Evolutionary conservation across 1,140 invertebrate species (phyloP).

Genomic region (Calycopis cecrops): DNA sequence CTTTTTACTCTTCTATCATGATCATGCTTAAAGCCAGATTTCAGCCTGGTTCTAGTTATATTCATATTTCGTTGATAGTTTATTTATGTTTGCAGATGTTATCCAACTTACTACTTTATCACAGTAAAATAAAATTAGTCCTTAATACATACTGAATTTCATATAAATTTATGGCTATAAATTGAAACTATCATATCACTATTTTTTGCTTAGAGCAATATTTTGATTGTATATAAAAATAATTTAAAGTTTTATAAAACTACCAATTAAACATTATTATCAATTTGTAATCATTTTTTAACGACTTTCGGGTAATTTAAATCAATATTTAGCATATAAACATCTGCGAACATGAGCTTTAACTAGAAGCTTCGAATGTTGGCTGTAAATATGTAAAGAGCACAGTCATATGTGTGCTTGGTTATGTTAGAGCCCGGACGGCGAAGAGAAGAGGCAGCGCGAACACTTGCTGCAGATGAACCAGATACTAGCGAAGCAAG

Average conservation of each 20-base stretch:
- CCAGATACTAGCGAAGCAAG: constrained; percentile 94
- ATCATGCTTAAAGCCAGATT: constrained; percentile 6
- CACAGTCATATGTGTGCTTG: constrained; percentile 52
- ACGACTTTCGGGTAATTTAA: too few species aligned
- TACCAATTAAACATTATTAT: too few species aligned
- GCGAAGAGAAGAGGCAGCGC: constrained; percentile 89
- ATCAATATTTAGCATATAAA: neutral
- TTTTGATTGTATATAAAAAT: too few species aligned
- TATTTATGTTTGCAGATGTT: constrained; percentile 8
- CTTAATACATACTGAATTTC: too few species aligned
- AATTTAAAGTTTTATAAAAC: neutral
- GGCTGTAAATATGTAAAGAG: constrained; percentile 51
- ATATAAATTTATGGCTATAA: too few species aligned
- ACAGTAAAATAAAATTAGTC: neutral
- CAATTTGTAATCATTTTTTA: too few species aligned
- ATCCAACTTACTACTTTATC: neutral
- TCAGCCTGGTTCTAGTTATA: constrained; percentile 8
- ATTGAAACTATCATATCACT: too few species aligned
- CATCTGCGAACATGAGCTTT: constrained; percentile 40
- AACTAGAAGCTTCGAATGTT: constrained; percentile 61
- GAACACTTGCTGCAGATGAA: constrained; percentile 92
- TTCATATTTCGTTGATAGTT: constrained; percentile 1
- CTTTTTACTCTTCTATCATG: constrained; percentile 1
- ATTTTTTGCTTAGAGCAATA: too few species aligned
- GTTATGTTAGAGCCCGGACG: constrained; percentile 77